A percentile compares a stretch with the other conserved stretches of the same genome.
Conservation (phyloP, 1,140 invertebrate genomes). For the Procambarus virginalis region DNA sequence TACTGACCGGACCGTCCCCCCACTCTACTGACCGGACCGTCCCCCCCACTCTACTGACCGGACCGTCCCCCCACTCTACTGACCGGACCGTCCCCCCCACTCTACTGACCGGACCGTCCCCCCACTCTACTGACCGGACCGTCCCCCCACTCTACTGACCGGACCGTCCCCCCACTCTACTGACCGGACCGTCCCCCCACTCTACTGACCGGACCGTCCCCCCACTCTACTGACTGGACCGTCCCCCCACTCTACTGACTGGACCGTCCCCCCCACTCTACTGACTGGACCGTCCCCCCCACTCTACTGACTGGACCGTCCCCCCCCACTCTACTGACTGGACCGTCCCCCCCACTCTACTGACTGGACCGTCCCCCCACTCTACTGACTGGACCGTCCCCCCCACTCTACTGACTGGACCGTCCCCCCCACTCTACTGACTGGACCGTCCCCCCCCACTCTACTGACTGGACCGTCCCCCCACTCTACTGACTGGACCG, state of each 20-base stretch:
- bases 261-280: neutral
- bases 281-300: neutral
- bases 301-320: neutral
- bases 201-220: too few relatives aligned
- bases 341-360: neutral
- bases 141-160: neutral
- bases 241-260: neutral
- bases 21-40: neutral
- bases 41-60: neutral
- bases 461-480: neutral
- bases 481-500: neutral
- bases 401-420: too few relatives aligned
- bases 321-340: neutral
- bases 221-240: neutral
- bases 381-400: neutral
- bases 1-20: neutral
- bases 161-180: neutral
- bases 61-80: too few relatives aligned
- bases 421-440: too few relatives aligned
- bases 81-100: neutral
- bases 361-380: too few relatives aligned
- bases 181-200: neutral
- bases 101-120: neutral
- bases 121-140: neutral
- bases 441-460: too few relatives aligned